These are phyloP conservation scores for Okapia johnstoni DNA, from an alignment of 2,113 vertebrate species.

Conservation along the genomic window DNA sequence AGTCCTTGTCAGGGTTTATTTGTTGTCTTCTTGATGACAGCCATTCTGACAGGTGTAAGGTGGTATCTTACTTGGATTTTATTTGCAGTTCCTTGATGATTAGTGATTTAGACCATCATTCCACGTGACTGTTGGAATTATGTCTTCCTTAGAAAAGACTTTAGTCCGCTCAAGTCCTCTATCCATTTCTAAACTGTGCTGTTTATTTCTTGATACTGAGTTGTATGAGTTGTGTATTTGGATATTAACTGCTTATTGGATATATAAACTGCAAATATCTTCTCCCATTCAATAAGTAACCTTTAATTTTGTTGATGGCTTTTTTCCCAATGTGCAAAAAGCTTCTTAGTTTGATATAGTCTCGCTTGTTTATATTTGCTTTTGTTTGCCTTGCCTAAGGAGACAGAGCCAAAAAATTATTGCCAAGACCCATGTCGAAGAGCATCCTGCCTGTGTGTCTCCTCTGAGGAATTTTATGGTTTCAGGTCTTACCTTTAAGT, in stretches of 20 bases:
- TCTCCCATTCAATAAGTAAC: background rate
- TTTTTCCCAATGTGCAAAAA: background rate
- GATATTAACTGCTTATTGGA: background rate
- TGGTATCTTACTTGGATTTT: background rate
- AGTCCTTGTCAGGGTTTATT: background rate
- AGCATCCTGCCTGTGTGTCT: background rate
- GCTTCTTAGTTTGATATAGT: background rate
- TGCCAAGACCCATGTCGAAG: background rate
- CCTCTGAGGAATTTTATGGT: background rate
- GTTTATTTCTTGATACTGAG: background rate
- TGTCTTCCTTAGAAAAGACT: background rate
- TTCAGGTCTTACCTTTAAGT: background rate
- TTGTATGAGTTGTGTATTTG: background rate
- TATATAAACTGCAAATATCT: background rate
- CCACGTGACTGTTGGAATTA: background rate
- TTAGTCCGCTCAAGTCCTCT: background rate
- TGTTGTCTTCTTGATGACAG: background rate
- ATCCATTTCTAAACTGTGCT: background rate
- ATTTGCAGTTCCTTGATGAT: background rate
- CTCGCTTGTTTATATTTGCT: background rate
- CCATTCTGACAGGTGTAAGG: background rate
- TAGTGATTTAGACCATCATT: background rate
- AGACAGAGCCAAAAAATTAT: background rate
- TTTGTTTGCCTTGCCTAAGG: background rate
- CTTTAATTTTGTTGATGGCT: background rate